These are phyloP conservation scores for Aphodius sticticus DNA, from an alignment of 2,888 invertebrate genomes.

Conservation along the genomic window DNA sequence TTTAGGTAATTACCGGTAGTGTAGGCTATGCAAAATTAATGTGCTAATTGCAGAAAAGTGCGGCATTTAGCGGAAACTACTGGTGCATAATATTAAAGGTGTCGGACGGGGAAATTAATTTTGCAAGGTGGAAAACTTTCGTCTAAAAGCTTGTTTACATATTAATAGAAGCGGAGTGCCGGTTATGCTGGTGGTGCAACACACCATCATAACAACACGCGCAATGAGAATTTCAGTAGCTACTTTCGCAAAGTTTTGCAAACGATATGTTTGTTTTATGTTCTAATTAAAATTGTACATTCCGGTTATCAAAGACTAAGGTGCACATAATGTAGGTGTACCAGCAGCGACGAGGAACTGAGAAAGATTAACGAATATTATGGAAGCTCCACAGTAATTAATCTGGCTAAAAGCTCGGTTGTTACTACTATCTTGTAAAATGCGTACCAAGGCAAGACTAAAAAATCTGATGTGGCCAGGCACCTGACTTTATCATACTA, in stretches of 20 bases:
- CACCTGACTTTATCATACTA: too few species aligned
- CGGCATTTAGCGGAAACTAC: background rate
- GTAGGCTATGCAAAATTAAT: background rate
- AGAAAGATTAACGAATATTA: too few species aligned
- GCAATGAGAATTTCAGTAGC: background rate
- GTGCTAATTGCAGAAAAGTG: background rate
- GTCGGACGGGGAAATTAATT: background rate
- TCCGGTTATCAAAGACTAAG: background rate
- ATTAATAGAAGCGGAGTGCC: background rate
- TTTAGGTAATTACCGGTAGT: background rate
- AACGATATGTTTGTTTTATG: background rate
- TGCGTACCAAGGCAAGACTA: too few species aligned
- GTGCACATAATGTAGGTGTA: too few species aligned
- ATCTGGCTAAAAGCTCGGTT: too few species aligned
- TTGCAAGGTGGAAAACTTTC: constrained; percentile 4
- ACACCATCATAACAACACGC: background rate
- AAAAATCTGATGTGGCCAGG: too few species aligned
- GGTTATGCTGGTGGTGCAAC: background rate
- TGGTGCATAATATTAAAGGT: background rate
- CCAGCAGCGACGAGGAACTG: background rate
- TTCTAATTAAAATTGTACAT: background rate
- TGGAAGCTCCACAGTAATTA: too few species aligned
- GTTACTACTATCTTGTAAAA: too few species aligned
- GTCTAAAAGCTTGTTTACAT: constrained; percentile 4
- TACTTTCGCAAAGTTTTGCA: background rate